Evolutionary conservation across 2,888 invertebrate species (phyloP), one percentile per base, ranked within the genome.

Genomic region (Drosophila colorata): DNA sequence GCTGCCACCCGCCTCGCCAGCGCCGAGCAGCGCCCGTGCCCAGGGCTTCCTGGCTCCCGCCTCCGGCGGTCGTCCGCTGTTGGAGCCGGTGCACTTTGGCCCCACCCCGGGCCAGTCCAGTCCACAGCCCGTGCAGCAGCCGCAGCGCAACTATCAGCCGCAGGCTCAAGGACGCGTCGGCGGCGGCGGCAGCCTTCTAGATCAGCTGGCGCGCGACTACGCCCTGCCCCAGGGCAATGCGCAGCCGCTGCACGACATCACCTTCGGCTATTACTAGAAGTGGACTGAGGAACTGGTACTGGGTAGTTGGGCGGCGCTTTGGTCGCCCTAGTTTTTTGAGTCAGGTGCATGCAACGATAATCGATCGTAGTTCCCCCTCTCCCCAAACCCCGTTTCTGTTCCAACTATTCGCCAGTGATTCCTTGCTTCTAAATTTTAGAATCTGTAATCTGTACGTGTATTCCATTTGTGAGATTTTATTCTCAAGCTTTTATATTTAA

Each of bases 161-260:
- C 90, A 85, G 53, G 78, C 77, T 0, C 80, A 78, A 35, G 88
- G 91, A 23, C 86, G 91, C 28, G n/a, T 16, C 16, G 38, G 38
- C 16, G 93, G 93, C 11, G 76, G 90, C 20, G 89, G 92, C 16
- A 94, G 95, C 25, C 93, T 97, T 91, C 93, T 97, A 47, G 97
- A 97, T 90, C 96, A 97, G 89, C 94, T 97, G 52, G 95, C 96
- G 51, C 95, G 95, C 89, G 97, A 97, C 84, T 97, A 96, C 89
- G 95, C 96, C 11, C 92, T 97, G 48, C 97, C 97, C 0, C 93
- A 94, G 75, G 95, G 95, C 25, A 93, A 95, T 8, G 93, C 95
- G 0, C 93, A 94, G 37, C 94, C 96, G 0, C 93, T 96, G 37
- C 96, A 97, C 88, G 97, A 97, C 88, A 96, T 97, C 91, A 95